phyloP scores from a whole-genome alignment of 2,113 vertebrate species.

The Speoplatyrhinus poulsoni region DNA sequence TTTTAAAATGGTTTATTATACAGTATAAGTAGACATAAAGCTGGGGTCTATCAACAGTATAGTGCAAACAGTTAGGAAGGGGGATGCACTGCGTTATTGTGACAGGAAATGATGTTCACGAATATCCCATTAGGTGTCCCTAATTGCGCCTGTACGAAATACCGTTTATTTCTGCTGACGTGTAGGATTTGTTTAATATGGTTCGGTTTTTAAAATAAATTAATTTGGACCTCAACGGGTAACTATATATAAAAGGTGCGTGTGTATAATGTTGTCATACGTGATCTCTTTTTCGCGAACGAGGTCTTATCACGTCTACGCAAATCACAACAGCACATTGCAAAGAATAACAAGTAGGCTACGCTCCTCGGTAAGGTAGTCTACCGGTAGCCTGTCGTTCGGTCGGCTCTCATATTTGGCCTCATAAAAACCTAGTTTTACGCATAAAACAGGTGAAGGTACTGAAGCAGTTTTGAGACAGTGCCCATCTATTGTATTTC shows the following conservation, averaged over 20 bases:
- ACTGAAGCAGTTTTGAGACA: neutral
- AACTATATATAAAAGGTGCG: conserved; percentile 37
- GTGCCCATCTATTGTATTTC: conserved; percentile 31
- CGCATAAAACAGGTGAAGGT: conserved; percentile 6
- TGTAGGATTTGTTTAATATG: conserved; percentile 1
- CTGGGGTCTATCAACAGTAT: conserved; percentile 48
- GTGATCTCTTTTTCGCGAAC: neutral
- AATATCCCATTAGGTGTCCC: conserved; percentile 58
- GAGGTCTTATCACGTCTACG: neutral
- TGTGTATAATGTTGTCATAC: neutral
- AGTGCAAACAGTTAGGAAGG: conserved; percentile 58
- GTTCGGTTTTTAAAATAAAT: conserved; percentile 8
- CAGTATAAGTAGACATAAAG: conserved; percentile 34
- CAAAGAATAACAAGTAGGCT: neutral
- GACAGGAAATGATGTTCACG: conserved; percentile 59
- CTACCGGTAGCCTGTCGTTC: too few relatives aligned
- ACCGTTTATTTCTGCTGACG: conserved; percentile 29
- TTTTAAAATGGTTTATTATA: neutral
- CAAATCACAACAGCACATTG: neutral
- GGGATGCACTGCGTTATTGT: conserved; percentile 53
- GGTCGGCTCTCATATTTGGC: neutral
- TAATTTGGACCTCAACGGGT: conserved; percentile 2
- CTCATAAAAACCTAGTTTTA: neutral
- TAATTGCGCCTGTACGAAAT: conserved; percentile 68
- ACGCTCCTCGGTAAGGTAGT: neutral